Percentiles rank a stretch among this genome's conserved stretches.
phyloP scores from a whole-genome alignment of 2,797 vertebrate species.

The Myotis myotis region DNA sequence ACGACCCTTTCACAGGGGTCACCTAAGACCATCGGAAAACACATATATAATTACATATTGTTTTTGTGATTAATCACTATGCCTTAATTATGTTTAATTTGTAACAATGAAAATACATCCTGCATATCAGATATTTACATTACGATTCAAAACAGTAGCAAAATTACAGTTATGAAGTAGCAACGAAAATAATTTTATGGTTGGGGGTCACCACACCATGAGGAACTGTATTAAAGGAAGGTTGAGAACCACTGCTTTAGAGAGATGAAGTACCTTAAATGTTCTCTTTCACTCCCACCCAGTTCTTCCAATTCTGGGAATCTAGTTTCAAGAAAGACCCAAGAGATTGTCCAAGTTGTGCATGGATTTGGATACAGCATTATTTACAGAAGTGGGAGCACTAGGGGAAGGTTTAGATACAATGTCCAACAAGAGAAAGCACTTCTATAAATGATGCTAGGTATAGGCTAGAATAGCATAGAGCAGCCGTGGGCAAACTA shows the following conservation, averaged over 20 bases:
- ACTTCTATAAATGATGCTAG: not conserved
- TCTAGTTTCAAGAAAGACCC: slow-evolving; percentile 24
- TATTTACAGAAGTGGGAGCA: not conserved
- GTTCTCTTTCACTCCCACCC: not conserved
- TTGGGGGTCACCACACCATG: no score
- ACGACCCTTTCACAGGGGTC: no score
- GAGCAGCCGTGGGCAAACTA: not conserved
- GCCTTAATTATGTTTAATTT: no score
- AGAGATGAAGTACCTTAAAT: not conserved
- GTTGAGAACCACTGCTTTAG: not conserved
- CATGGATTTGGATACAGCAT: not conserved
- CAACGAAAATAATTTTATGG: no score
- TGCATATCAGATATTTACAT: no score
- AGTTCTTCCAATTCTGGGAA: not conserved
- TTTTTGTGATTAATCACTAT: no score
- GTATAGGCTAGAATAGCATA: not conserved
- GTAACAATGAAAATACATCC: no score
- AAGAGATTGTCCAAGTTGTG: not conserved
- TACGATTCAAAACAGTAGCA: no score
- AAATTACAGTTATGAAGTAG: no score
- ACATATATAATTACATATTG: no score
- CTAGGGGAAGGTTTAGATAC: not conserved
- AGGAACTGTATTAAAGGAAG: no score
- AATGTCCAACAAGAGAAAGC: not conserved
- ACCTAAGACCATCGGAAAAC: no score